Base-by-base conservation (phyloP, 2,888 invertebrate genomes). In the Amphipoea oculea region DNA sequence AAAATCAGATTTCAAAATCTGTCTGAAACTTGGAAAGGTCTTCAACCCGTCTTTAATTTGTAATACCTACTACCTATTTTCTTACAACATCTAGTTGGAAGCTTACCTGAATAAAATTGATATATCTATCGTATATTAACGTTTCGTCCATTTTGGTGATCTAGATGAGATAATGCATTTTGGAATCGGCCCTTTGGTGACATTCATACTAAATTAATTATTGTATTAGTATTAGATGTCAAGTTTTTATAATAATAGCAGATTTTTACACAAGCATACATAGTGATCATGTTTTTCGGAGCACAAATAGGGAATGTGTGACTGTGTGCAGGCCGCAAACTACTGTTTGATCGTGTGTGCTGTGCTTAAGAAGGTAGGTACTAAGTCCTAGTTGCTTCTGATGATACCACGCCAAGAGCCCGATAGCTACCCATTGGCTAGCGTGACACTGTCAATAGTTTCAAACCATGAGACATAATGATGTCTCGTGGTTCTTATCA, bases 241-340 rank as follows among this genome's bases (percentile, higher is more conserved):
- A n/a, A 71, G 23, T 29, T 42, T 73, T 20, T 51, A 51, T 63
- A 23, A 42, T 65, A 65, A 51, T 36, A 76, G 51, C 36, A 48
- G 36, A n/a, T 14, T 75, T 45, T 48, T 20, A 40, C 12, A 73
- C 20, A 48, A 7, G 36, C 48, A n/a, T 76, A 62, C 40, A 40
- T 71, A 9, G 23, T 40, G 4, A 51, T 74, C 20, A 51, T 23
- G 20, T 51, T 40, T 76, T 48, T 7, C 17, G 23, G 17, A 71
- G n/a, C 17, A 17, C 17, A 57, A 45, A n/a, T 60, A 6, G 5
- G 20, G 1, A 45, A 42, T 45, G 42, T 57, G n/a, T 42, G 5
- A 72, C 29, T 62, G 29, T 57, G n/a, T 42, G 17, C 14, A 6
- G 7, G 63, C 17, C 17, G 17, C 11, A 7, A 62, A 29, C 60